Conservation (phyloP, 2,888 invertebrate genomes). For the Erannis defoliaria region DNA sequence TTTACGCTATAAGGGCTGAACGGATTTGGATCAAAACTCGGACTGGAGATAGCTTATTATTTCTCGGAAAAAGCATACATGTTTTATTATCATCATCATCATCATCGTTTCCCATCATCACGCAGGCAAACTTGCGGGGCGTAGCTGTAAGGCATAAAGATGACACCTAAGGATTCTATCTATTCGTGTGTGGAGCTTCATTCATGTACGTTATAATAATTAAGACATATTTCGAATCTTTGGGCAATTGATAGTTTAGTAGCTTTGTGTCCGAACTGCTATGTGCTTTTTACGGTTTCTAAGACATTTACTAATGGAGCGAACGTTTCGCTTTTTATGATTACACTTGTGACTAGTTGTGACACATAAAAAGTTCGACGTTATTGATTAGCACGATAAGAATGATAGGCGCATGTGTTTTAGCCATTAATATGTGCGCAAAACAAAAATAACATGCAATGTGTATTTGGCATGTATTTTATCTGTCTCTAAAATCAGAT, state of each 20-base stretch:
- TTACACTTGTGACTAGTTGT: conserved; percentile 13
- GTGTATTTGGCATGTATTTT: neutral
- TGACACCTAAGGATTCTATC: no score
- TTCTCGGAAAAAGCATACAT: no score
- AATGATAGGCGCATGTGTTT: conserved; percentile 10
- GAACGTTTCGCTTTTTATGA: conserved; percentile 21
- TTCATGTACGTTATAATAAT: no score
- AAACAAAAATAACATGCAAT: neutral
- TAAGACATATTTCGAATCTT: no score
- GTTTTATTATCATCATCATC: no score
- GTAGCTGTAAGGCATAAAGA: no score
- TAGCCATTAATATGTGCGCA: neutral
- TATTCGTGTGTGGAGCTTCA: neutral
- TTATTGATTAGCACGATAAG: conserved; percentile 18
- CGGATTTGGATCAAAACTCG: no score
- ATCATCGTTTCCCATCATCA: no score
- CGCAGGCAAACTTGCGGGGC: no score
- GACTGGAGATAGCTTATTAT: no score
- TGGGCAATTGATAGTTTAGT: neutral
- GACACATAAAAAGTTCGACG: conserved; percentile 8
- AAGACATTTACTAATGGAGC: conserved; percentile 36
- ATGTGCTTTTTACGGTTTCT: conserved; percentile 40
- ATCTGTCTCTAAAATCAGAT: no score
- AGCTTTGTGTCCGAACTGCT: neutral
- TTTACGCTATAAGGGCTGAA: no score